Evolutionary conservation across 2,888 invertebrate species (phyloP).

Genomic region (Cylloceria caligata): DNA sequence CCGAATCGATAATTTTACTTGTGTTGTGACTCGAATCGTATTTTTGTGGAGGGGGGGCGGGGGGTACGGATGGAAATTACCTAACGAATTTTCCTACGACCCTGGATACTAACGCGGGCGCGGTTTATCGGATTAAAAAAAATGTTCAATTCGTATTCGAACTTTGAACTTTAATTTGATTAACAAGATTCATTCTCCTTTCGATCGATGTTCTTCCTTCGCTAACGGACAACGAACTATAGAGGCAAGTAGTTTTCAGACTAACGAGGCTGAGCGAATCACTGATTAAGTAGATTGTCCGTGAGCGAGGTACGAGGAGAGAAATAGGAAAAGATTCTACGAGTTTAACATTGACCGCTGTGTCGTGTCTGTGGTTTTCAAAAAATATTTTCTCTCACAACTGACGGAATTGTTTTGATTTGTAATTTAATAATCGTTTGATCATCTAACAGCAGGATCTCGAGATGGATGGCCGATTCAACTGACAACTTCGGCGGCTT

Average conservation of each 20-base stretch:
- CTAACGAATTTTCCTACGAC: conserved; percentile 16
- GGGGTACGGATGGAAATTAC: conserved; percentile 17
- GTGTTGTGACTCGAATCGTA: conserved; percentile 61
- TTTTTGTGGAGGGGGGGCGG: not conserved
- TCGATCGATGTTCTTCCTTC: conserved; percentile 54
- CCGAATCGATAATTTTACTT: conserved; percentile 54
- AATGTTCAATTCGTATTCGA: conserved; percentile 11
- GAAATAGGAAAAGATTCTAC: conserved; percentile 21
- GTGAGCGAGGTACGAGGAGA: conserved; percentile 19
- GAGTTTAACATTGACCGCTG: conserved; percentile 11
- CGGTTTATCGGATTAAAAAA: conserved; percentile 1
- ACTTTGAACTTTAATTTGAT: conserved; percentile 25
- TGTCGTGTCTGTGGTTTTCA: conserved; percentile 28
- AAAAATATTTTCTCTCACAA: not conserved
- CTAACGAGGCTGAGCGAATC: conserved; percentile 2
- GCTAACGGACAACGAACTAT: conserved; percentile 55
- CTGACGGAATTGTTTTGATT: not conserved
- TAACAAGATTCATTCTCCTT: conserved; percentile 25
- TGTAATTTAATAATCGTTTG: conserved; percentile 21
- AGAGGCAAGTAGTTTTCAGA: conserved; percentile 63
- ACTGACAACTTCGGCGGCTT: conserved; percentile 57
- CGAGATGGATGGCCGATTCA: conserved; percentile 30
- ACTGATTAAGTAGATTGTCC: not conserved
- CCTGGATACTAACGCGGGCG: not conserved
- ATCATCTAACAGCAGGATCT: conserved; percentile 48